Base-by-base conservation (phyloP, 2,888 invertebrate genomes). In the Cheilosia impressa region DNA sequence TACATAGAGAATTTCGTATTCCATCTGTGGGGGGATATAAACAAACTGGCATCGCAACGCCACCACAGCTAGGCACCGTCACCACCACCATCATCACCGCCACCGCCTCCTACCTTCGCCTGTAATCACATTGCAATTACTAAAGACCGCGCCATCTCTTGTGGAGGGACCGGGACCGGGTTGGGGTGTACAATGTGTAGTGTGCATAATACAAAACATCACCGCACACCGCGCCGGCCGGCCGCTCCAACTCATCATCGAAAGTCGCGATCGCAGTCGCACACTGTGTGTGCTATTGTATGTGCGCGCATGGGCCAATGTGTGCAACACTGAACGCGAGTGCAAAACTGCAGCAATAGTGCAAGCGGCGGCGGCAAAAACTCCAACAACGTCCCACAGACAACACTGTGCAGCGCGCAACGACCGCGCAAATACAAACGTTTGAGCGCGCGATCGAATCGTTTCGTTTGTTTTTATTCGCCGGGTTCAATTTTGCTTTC, bases 41-140 rank as follows among this genome's bases (percentile, higher is more conserved):
- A 73, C 41, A 68, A 75, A 62, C 60, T 53, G 13, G 22, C 52
- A 52, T 52, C 60, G 27, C 34, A 45, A 72, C 79, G 52, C 52
- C 38, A 60, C 27, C 27, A 38, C 13, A 17, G 50, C 45, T 43
- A 53, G 43, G 2, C 60, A 7, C 13, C 15, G 41, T 17, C 17
- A 24, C 2, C 9, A 27, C 34, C 60, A 7, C 15, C 13, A 24
- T 0, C 3, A 7, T 22, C 38, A 5, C 24, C 38, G 3, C 50
- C 58, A 1, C 27, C 41, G 34, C 69, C 57, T 45, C n/a, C 31
- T 24, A 52, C 53, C 78, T 43, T 65, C 43, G 58, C 34, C 52
- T 10, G 60, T 80, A 81, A 76, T 81, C 78, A 66, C 66, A 78
- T 78, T 72, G 77, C 77, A 82, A 77, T 82, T 82, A 82, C 65